These are phyloP conservation scores for Epizoanthus scotinus DNA, from an alignment of 92 coral and sea anemone genomes.

Conservation along the genomic window DNA sequence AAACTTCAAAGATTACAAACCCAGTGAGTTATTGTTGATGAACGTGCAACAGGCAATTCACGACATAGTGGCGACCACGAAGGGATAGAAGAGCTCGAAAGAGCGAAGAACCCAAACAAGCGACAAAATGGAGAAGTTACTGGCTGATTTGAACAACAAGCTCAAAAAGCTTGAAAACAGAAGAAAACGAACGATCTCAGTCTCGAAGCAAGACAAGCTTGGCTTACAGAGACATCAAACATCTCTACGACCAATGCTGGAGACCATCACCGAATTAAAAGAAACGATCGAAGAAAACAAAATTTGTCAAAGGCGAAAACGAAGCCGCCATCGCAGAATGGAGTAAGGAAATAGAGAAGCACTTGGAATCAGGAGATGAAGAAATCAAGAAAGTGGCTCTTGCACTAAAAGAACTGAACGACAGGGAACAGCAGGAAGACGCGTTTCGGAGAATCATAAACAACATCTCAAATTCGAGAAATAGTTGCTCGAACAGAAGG, in stretches of 20 bases:
- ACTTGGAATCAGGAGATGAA: conserved; percentile 28
- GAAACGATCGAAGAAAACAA: conserved; percentile 42
- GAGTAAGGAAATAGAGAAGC: conserved; percentile 21
- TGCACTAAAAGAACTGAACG: conserved; percentile 31
- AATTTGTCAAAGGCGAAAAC: conserved; percentile 27
- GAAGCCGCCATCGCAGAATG: conserved; percentile 9
- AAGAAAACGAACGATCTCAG: conserved; percentile 14
- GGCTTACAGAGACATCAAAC: conserved; percentile 23
- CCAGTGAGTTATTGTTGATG: too few species aligned
- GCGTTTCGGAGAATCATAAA: conserved; percentile 48
- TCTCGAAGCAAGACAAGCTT: conserved; percentile 22
- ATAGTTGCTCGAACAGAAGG: conserved; percentile 41
- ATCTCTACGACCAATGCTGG: conserved; percentile 7
- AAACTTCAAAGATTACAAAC: too few species aligned
- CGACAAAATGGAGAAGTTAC: conserved; percentile 37
- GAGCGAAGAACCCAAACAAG: conserved; percentile 25
- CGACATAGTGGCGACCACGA: conserved; percentile 1
- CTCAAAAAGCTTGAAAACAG: conserved; percentile 29
- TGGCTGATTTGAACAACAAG: conserved; percentile 24
- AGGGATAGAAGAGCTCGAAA: not conserved
- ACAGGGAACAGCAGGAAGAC: conserved; percentile 23
- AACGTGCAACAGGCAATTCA: too few species aligned
- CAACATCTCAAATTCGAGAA: conserved; percentile 55
- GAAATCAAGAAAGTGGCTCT: not conserved
- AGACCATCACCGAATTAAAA: conserved; percentile 17